A percentile compares a stretch with the other conserved stretches of the same genome.
Evolutionary conservation across 2,797 vertebrate species (phyloP).

Genomic region (Sciurus carolinensis): DNA sequence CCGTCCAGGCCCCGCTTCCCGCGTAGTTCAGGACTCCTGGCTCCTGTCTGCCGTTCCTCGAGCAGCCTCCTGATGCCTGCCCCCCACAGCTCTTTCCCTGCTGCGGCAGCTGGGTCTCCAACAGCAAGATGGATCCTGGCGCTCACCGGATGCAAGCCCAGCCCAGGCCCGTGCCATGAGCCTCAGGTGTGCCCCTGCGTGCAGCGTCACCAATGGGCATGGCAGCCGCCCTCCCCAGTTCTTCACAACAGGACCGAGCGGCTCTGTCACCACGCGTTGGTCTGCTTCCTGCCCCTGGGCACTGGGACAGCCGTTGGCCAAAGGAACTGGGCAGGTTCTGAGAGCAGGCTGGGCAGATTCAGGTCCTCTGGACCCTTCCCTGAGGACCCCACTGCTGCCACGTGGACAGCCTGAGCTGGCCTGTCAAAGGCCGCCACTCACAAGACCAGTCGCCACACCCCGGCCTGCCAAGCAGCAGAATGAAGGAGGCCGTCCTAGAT

Average conservation of each 20-base stretch:
- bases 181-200: accelerated
- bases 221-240: accelerated
- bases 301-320: too few relatives aligned
- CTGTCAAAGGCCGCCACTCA: accelerated
- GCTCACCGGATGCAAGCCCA: too few relatives aligned
- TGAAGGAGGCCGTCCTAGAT: neutral
- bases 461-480: too few relatives aligned
- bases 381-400: neutral
- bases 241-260: neutral
- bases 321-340: too few relatives aligned
- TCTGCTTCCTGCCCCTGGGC: neutral
- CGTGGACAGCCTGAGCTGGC: neutral
- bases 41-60: neutral
- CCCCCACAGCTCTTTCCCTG: neutral
- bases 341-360: neutral
- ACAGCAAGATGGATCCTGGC: too few relatives aligned
- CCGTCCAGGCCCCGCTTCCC: neutral
- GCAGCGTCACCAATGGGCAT: accelerated
- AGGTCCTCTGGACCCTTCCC: neutral
- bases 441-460: too few relatives aligned
- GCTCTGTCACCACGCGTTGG: neutral
- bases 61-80: neutral
- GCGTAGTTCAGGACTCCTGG: too few relatives aligned
- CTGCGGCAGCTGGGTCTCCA: neutral
- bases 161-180: too few relatives aligned